Conservation (phyloP, 2,113 vertebrate species). For the Thamnophis sirtalis region DNA sequence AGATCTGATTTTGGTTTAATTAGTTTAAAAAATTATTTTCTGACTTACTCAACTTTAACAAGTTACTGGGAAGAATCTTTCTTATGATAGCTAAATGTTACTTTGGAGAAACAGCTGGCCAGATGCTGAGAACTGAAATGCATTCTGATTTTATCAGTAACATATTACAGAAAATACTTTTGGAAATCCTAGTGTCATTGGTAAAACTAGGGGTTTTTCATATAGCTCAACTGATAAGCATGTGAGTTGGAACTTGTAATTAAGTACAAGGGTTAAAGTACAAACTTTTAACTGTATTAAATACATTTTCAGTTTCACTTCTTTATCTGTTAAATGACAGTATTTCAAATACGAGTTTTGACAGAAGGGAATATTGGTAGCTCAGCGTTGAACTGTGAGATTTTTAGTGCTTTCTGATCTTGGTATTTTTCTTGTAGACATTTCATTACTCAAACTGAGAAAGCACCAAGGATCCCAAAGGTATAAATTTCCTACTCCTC, state of each 20-base stretch:
- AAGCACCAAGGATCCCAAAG: neutral
- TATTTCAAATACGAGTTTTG: neutral
- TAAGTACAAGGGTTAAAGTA: neutral
- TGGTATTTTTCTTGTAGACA: neutral
- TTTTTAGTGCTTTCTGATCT: neutral
- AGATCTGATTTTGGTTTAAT: constrained; percentile 13
- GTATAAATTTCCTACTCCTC: neutral
- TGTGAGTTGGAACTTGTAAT: neutral
- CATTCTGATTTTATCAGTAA: neutral
- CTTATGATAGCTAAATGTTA: neutral
- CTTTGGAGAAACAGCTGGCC: constrained; percentile 2
- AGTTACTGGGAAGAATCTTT: accelerated
- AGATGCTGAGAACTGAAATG: neutral
- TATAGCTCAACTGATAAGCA: neutral
- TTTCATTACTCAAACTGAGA: neutral
- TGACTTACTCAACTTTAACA: neutral
- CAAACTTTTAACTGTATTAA: neutral
- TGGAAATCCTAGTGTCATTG: neutral
- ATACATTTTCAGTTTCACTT: neutral
- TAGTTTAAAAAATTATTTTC: neutral
- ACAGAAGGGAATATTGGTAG: neutral
- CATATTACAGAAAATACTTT: neutral
- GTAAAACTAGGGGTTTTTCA: neutral
- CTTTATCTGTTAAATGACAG: neutral
- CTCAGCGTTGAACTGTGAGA: neutral